Conservation (phyloP, 1,140 invertebrate genomes). For the Drosophila grimshawi region DNA sequence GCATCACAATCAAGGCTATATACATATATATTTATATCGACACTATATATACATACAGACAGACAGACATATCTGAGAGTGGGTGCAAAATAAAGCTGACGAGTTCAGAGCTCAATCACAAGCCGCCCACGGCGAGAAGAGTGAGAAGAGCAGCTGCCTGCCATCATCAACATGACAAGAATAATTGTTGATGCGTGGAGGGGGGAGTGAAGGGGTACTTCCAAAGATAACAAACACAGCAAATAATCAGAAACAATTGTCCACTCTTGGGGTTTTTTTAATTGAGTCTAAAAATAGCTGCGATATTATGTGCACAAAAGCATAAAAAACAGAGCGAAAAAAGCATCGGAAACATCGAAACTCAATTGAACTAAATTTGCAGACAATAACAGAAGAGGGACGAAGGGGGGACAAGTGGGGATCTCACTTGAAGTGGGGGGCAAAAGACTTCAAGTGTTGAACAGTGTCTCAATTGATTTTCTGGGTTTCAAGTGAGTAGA, state of each 20-base stretch:
- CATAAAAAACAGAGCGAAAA: conserved; percentile 26
- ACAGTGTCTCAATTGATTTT: conserved; percentile 6
- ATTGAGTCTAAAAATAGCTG: conserved; percentile 77
- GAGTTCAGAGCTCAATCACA: conserved; percentile 26
- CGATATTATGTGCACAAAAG: conserved; percentile 47
- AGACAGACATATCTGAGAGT: neutral
- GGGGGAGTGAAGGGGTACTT: neutral
- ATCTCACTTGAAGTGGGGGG: neutral
- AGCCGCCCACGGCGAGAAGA: conserved; percentile 19
- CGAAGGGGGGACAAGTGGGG: neutral
- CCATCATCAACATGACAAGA: conserved; percentile 13
- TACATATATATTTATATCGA: neutral
- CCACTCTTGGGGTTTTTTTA: conserved; percentile 50
- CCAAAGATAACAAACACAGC: conserved; percentile 27
- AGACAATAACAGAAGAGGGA: conserved; percentile 31
- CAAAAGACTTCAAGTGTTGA: conserved; percentile 6
- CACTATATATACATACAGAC: neutral
- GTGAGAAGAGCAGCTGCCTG: neutral
- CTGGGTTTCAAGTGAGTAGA: neutral
- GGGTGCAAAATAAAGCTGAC: neutral
- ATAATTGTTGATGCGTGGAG: conserved; percentile 11
- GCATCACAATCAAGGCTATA: conserved; percentile 23
- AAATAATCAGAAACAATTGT: conserved; percentile 63
- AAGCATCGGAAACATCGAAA: conserved; percentile 10
- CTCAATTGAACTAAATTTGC: conserved; percentile 81